phyloP scores from a whole-genome alignment of 2,888 invertebrate species.

The Phengaris alcon region DNA sequence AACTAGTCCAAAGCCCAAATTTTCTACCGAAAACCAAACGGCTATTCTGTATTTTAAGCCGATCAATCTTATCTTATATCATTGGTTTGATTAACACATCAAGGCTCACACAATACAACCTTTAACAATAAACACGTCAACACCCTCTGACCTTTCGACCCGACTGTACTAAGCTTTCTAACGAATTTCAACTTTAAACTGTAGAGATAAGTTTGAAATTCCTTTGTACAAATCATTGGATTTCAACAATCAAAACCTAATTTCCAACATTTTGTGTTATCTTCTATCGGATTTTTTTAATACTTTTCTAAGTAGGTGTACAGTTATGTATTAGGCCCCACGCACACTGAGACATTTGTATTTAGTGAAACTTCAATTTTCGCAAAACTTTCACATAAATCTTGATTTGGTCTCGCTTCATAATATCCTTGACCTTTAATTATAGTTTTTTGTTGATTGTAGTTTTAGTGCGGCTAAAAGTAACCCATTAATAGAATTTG shows the following conservation, averaged over 20 bases:
- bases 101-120: background rate
- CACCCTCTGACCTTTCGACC: conserved; percentile 18
- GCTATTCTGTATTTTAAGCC: background rate
- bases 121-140: conserved; percentile 24
- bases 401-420: too few species aligned
- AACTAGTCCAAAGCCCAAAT: too few species aligned
- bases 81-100: background rate
- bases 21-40: too few species aligned
- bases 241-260: conserved; percentile 23
- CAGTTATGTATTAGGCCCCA: background rate
- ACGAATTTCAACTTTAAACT: background rate
- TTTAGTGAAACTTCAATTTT: too few species aligned
- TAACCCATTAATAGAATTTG: too few species aligned
- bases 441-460: too few species aligned
- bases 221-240: background rate
- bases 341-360: background rate
- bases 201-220: background rate
- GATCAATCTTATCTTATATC: conserved; percentile 8
- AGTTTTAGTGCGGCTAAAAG: too few species aligned
- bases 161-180: background rate
- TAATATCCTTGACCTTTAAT: too few species aligned
- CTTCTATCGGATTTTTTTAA: conserved; percentile 1
- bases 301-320: background rate
- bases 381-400: too few species aligned
- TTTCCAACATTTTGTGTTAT: conserved; percentile 10